These are phyloP conservation scores for Picathartes gymnocephalus DNA, from an alignment of 2,113 vertebrate genomes.

Conservation along the genomic window DNA sequence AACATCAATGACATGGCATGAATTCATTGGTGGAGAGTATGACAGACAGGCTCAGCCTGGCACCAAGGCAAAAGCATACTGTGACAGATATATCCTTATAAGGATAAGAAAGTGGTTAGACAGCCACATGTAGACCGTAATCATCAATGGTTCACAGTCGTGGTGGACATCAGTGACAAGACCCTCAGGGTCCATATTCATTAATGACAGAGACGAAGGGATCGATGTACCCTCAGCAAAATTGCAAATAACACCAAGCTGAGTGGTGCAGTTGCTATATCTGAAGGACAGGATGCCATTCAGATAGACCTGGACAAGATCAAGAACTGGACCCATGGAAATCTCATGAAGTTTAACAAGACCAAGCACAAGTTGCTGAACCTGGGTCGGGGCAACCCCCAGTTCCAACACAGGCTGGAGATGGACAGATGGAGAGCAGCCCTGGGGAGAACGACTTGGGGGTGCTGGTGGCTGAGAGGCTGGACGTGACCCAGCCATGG, in stretches of 20 bases:
- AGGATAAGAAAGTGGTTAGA: not conserved
- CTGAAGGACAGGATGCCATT: too few relatives aligned
- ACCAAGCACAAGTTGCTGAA: not conserved
- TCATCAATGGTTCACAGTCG: too few relatives aligned
- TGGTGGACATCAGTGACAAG: not conserved
- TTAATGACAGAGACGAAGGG: not conserved
- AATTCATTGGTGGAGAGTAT: too few relatives aligned
- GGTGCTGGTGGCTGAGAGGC: rapidly evolving
- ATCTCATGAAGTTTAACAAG: not conserved
- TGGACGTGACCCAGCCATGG: not conserved
- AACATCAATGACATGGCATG: too few relatives aligned
- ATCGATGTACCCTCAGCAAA: not conserved
- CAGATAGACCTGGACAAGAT: not conserved
- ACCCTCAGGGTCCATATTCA: not conserved
- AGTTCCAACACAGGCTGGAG: not conserved
- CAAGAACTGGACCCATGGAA: too few relatives aligned
- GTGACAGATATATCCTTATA: too few relatives aligned
- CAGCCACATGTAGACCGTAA: not conserved
- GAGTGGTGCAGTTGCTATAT: not conserved
- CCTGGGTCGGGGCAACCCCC: not conserved
- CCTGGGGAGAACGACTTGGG: rapidly evolving
- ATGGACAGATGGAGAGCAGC: not conserved
- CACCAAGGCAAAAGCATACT: too few relatives aligned
- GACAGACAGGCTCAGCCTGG: too few relatives aligned
- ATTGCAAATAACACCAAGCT: not conserved